Evolutionary conservation across 1,140 invertebrate genomes (phyloP), one percentile per base, ranked within the genome.

Genomic region (Araneus ventricosus): DNA sequence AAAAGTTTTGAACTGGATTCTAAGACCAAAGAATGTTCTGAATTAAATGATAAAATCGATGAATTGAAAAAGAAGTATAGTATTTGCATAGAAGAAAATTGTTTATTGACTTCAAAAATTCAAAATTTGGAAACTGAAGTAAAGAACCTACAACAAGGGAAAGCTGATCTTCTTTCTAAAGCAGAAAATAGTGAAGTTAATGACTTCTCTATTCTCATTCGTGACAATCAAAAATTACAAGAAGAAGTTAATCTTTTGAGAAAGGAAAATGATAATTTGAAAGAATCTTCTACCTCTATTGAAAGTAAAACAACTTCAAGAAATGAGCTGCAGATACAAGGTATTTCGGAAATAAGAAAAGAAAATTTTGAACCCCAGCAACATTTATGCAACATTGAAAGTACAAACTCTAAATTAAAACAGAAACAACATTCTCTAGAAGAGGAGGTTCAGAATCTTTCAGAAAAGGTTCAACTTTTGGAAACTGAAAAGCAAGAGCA

Each of bases 31-130:
- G 67, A 79, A 57, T 63, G 41, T 57, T 24, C 24, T 52, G 30
- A 79, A 57, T n/a, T 80, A 75, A 39, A 4, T 57, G 41, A 85
- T 22, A 61, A 92, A 86, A 70, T 34, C 17, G 20, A 14, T n/a
- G 61, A 86, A 37, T 52, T 92, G 24, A 70, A 92, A 57, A 67
- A 86, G 34, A 92, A 92, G 75, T 92, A 86, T 39, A 3, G 30
- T 24, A 22, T 86, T 45, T 92, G 90, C 30, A 75, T 86, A 70
- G 82, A 92, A 24, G 82, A 92, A 86, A 92, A 92, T 27, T 85
- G 82, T 86, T 34, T 8, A 27, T 84, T 88, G 34, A 82, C 59
- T 6, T 93, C 70, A 52, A 82, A 80, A 63, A 59, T 88, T 34
- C 57, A 88, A 88, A 57, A 82, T 30, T 45, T 88, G 22, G 34